These are phyloP conservation scores for Pilophorus perplexus DNA, from an alignment of 2,888 invertebrate species.

Conservation along the genomic window DNA sequence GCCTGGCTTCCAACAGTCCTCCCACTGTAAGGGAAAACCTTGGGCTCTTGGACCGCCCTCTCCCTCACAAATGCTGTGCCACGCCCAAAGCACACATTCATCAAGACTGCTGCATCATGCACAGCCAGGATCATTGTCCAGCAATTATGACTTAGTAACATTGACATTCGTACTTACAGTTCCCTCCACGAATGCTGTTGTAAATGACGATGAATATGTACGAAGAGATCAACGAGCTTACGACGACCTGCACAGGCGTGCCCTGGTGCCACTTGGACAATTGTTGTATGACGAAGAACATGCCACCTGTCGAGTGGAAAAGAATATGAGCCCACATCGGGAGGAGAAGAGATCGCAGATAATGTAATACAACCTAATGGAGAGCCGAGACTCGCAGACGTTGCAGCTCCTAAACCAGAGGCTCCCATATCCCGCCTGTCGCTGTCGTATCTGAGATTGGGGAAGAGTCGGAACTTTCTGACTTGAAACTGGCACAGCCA, in stretches of 20 bases:
- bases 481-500: neutral
- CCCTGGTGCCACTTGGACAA: slow-evolving; percentile 26
- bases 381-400: slow-evolving; percentile 62
- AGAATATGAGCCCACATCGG: neutral
- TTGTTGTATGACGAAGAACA: slow-evolving; percentile 31
- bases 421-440: slow-evolving; percentile 65
- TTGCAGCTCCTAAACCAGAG: slow-evolving; percentile 62
- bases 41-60: too few relatives aligned
- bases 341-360: neutral
- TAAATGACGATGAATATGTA: slow-evolving; percentile 18
- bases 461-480: slow-evolving; percentile 6
- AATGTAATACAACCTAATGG: slow-evolving; percentile 52
- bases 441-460: slow-evolving; percentile 53
- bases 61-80: too few relatives aligned
- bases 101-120: too few relatives aligned
- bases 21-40: too few relatives aligned
- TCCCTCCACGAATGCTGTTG: neutral
- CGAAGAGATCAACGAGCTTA: slow-evolving; percentile 2
- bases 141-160: neutral
- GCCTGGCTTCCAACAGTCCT: too few relatives aligned
- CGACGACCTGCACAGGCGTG: slow-evolving; percentile 11
- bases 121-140: too few relatives aligned
- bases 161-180: slow-evolving; percentile 4
- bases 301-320: slow-evolving; percentile 8
- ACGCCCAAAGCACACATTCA: too few relatives aligned